These are phyloP conservation scores for Trachelus tabidus DNA, from an alignment of 2,888 invertebrate species.

Conservation along the genomic window DNA sequence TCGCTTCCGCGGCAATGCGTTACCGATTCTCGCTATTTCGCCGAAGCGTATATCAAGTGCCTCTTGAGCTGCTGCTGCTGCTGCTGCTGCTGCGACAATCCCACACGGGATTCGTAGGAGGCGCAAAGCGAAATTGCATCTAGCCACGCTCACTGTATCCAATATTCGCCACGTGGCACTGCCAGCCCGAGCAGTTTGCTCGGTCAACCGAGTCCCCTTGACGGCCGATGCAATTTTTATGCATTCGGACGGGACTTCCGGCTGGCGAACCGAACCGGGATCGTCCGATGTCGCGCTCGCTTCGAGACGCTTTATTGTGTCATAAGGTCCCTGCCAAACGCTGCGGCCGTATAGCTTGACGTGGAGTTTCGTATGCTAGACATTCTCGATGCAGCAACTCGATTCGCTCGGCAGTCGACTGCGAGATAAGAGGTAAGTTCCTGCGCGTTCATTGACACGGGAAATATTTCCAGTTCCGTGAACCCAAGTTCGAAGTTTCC, in stretches of 20 bases:
- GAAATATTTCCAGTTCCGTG: conserved; percentile 36
- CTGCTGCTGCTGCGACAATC: background rate
- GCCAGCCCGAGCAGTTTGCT: too few species aligned
- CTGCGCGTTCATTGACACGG: conserved; percentile 23
- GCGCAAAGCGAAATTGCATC: conserved; percentile 37
- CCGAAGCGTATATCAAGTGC: conserved; percentile 48
- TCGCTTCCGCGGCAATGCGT: conserved; percentile 52
- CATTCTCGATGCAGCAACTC: too few species aligned
- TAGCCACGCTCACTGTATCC: conserved; percentile 35
- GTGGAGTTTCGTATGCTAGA: too few species aligned
- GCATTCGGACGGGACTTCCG: background rate
- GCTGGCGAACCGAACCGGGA: too few species aligned
- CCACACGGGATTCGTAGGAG: conserved; percentile 28
- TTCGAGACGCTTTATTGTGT: too few species aligned
- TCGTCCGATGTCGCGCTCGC: too few species aligned
- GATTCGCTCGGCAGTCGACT: too few species aligned
- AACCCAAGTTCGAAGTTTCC: conserved; percentile 20
- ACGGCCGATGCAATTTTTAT: background rate
- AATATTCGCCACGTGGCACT: too few species aligned
- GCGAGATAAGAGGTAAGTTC: too few species aligned
- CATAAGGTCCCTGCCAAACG: too few species aligned
- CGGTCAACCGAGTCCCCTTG: background rate
- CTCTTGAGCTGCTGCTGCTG: conserved; percentile 8
- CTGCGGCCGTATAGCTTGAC: too few species aligned
- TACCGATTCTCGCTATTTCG: conserved; percentile 44